phyloP scores from a whole-genome alignment of 2,888 invertebrate species.

The Melipona beecheii region DNA sequence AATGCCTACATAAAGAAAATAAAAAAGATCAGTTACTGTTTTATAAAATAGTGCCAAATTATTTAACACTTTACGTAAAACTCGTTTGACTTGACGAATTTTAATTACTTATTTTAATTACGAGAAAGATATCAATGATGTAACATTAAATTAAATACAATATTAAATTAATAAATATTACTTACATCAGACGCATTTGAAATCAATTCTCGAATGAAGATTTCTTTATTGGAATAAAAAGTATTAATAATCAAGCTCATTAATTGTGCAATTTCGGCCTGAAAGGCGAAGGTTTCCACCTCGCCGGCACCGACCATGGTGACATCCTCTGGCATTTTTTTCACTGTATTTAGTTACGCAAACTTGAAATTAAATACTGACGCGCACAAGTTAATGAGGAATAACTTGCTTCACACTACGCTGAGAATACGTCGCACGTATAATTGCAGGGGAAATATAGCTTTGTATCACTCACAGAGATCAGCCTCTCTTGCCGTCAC shows the following conservation, averaged over 20 bases:
- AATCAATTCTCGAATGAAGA: conserved; percentile 99
- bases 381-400: neutral
- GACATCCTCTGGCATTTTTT: conserved; percentile 83
- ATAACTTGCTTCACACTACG: neutral
- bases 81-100: neutral
- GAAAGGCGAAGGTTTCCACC: conserved; percentile 99
- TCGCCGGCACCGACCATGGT: conserved; percentile 86
- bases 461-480: neutral
- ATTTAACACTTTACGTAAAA: neutral
- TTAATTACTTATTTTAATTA: neutral
- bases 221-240: conserved; percentile 99
- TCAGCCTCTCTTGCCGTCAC: conserved; percentile 47
- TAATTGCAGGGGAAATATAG: neutral
- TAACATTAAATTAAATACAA: neutral
- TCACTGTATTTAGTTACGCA: neutral
- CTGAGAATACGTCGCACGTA: neutral
- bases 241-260: conserved; percentile 99
- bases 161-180: conserved; percentile 35
- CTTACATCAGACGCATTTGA: conserved; percentile 97
- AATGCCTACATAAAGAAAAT: conserved; percentile 85
- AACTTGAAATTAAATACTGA: conserved; percentile 15
- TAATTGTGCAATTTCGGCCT: conserved; percentile 99
- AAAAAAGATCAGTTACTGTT: neutral
- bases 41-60: neutral
- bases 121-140: neutral